Percentiles rank a stretch among this genome's conserved stretches.
These are phyloP conservation scores for Kryptopterus vitreolus DNA, from an alignment of 2,797 vertebrate genomes.

Conservation along the genomic window DNA sequence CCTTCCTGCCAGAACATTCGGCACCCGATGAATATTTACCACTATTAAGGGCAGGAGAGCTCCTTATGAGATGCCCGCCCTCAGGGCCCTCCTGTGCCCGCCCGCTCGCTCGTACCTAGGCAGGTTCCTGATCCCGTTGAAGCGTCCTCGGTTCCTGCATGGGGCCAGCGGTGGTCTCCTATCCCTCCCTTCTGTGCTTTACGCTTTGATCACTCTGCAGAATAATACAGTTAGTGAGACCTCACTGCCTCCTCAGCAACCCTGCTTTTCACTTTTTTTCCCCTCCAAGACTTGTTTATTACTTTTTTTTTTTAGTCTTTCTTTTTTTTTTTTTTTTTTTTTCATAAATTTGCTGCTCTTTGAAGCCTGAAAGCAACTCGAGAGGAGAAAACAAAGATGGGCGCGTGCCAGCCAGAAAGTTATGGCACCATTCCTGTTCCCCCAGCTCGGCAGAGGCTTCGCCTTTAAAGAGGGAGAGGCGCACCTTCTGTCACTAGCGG, in stretches of 20 bases:
- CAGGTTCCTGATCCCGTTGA: slow-evolving; percentile 25
- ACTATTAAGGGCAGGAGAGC: slow-evolving; percentile 62
- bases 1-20: slow-evolving; percentile 72
- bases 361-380: slow-evolving; percentile 81
- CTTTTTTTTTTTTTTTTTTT: slow-evolving; percentile 31
- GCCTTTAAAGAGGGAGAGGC: slow-evolving; percentile 73
- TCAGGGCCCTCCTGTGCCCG: slow-evolving; percentile 36
- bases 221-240: slow-evolving; percentile 82
- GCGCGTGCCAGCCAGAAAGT: slow-evolving; percentile 79
- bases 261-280: slow-evolving; percentile 41
- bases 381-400: slow-evolving; percentile 79
- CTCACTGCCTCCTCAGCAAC: slow-evolving; percentile 66
- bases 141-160: slow-evolving; percentile 20
- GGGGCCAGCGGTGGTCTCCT: slow-evolving; percentile 50
- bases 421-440: slow-evolving; percentile 80
- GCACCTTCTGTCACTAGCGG: slow-evolving; percentile 64
- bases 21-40: slow-evolving; percentile 75
- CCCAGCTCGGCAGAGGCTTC: slow-evolving; percentile 74
- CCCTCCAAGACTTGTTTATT: slow-evolving; percentile 48
- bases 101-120: slow-evolving; percentile 31
- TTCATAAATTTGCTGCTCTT: slow-evolving; percentile 74
- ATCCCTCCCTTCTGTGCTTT: slow-evolving; percentile 61
- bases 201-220: slow-evolving; percentile 77
- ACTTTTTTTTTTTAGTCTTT: slow-evolving; percentile 51
- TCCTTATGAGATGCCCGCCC: slow-evolving; percentile 49